Conservation (phyloP, 1,140 invertebrate genomes). For the Contarinia nasturtii region DNA sequence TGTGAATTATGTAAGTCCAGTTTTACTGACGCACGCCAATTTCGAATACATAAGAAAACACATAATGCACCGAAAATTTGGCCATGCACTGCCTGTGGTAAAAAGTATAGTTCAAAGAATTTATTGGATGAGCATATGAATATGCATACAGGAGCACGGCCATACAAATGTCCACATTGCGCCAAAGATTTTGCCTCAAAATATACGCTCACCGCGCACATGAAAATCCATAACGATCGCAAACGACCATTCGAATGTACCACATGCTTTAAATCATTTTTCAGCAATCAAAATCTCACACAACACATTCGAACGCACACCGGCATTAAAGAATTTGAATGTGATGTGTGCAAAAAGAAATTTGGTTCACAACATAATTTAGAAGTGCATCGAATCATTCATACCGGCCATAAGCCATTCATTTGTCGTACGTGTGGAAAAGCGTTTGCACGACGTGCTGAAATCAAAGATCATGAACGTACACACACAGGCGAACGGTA, state of each 20-base stretch:
- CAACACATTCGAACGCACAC: slow-evolving; percentile 54
- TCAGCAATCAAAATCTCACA: slow-evolving; percentile 50
- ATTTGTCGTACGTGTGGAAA: slow-evolving; percentile 51
- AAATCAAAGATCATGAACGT: slow-evolving; percentile 57
- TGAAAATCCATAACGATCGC: slow-evolving; percentile 46
- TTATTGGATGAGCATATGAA: slow-evolving; percentile 51
- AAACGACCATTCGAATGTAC: slow-evolving; percentile 45
- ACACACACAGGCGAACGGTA: slow-evolving; percentile 42
- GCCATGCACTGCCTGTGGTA: slow-evolving; percentile 40
- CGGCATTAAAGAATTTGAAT: slow-evolving; percentile 47
- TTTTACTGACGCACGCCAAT: slow-evolving; percentile 38
- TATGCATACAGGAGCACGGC: slow-evolving; percentile 42
- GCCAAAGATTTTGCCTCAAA: slow-evolving; percentile 57
- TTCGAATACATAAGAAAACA: slow-evolving; percentile 39
- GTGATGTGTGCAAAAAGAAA: slow-evolving; percentile 52
- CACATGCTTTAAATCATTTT: slow-evolving; percentile 50
- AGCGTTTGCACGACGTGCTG: slow-evolving; percentile 50
- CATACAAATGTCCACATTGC: slow-evolving; percentile 43
- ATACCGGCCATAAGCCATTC: slow-evolving; percentile 47
- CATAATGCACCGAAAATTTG: slow-evolving; percentile 41
- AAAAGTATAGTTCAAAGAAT: slow-evolving; percentile 42
- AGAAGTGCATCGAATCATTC: slow-evolving; percentile 45
- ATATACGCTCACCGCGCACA: slow-evolving; percentile 53
- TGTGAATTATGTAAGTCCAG: slow-evolving; percentile 43
- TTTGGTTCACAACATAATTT: slow-evolving; percentile 57